Base-by-base conservation (phyloP, 1,140 invertebrate genomes). In the Bombus ignitus region DNA sequence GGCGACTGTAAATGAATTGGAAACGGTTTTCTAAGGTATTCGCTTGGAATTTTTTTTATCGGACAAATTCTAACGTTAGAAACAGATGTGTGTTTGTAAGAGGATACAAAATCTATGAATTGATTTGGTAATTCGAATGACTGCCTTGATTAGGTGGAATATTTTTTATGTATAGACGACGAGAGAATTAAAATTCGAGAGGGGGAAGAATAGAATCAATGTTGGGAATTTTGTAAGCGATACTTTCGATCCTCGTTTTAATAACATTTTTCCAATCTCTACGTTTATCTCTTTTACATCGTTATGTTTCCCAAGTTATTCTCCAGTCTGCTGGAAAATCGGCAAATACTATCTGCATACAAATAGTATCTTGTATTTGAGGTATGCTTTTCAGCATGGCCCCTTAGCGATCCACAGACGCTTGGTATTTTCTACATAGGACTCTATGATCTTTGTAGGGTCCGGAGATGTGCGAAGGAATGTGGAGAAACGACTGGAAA, bases 391-490 rank as follows among this genome's bases (percentile, higher is more conserved):
- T 44, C 74, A 79, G 25, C 47, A 62, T 18, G 66, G 25, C 66
- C 72, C 53, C 76, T 77, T 76, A 75, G 62, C 74, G 57, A 65
- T 81, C 57, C 68, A 66, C 70, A 70, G 81, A 81, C 47, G 85
- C 71, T 87, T 70, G 76, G 68, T 81, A 90, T 89, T 81, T 87
- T 66, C 65, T 81, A 81, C 77, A 83, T 76, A 87, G 68, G 42
- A 42, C 28, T 78, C 25, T 47, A 37, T 57, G 73, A 86, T 37
- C 83, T 86, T 89, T 89, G 75, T 68, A 66, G 62, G 39, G 13
- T 42, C 72, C 35, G 12, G 76, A 39, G 44, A 89, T 68, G 65
- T 47, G 32, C 74, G 71, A 81, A 84, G 78, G 81, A 90, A 89
- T 87, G 73, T 37, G 25, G 59, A 62, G 44, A 28, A 79, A 25